A percentile compares a stretch with the other conserved stretches of the same genome.
Evolutionary conservation across 2,888 invertebrate genomes (phyloP).

Genomic region (Cancer borealis): DNA sequence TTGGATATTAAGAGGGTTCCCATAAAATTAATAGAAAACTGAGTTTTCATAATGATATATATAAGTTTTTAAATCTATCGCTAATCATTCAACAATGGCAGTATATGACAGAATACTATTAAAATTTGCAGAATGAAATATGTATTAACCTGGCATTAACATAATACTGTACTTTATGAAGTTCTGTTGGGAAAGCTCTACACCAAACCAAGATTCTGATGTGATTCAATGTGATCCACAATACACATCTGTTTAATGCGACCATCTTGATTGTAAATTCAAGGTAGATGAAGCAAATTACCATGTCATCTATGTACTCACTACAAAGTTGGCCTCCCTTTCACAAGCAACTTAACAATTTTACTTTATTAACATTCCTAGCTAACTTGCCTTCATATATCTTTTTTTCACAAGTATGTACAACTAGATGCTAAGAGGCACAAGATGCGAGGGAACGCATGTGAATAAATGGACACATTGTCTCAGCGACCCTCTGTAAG

Average conservation of each 20-base stretch:
- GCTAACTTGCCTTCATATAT: not conserved
- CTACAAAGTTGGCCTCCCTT: not conserved
- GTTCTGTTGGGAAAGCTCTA: not conserved
- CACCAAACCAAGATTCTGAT: not conserved
- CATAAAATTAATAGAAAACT: conserved; percentile 15
- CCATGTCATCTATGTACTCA: not conserved
- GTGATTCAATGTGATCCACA: not conserved
- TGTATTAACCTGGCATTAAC: not conserved
- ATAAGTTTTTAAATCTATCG: not conserved
- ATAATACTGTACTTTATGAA: not conserved
- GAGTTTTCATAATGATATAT: not conserved
- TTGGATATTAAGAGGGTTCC: conserved; percentile 60
- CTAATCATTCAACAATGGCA: not conserved
- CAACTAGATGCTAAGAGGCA: not conserved
- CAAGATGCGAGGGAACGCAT: too few species aligned
- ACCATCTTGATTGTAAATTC: not conserved
- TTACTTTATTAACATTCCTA: not conserved
- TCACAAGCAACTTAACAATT: not conserved
- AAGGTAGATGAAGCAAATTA: not conserved
- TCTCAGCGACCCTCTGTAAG: too few species aligned
- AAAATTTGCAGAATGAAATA: not conserved
- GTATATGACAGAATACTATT: not conserved
- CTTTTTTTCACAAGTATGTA: not conserved
- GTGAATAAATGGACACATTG: too few species aligned
- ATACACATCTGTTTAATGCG: not conserved